These are phyloP conservation scores for Globia sparganii DNA, from an alignment of 2,888 invertebrate genomes.

Conservation along the genomic window DNA sequence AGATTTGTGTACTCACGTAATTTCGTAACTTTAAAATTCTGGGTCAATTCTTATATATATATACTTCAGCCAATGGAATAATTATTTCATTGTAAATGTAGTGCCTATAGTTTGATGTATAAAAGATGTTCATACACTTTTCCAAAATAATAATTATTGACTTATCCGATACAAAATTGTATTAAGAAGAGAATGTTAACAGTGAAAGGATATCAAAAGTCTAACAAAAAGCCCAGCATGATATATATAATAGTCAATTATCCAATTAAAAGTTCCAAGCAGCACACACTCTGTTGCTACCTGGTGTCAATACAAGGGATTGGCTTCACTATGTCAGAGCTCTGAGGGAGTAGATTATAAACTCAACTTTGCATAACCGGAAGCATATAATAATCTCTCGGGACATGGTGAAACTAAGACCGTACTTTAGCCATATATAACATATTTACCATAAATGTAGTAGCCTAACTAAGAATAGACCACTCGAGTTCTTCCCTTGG, in stretches of 20 bases:
- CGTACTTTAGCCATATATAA: constrained; percentile 41
- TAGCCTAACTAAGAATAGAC: constrained; percentile 34
- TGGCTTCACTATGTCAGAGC: constrained; percentile 30
- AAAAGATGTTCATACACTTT: not conserved
- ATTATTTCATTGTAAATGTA: not conserved
- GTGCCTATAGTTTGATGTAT: not conserved
- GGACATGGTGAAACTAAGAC: constrained; percentile 53
- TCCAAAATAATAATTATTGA: not conserved
- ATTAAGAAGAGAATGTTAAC: not conserved
- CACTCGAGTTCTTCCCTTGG: constrained; percentile 15
- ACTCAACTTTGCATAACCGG: constrained; percentile 55
- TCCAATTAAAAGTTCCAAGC: constrained; percentile 32
- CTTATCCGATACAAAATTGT: not conserved
- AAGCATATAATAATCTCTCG: constrained; percentile 48
- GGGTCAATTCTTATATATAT: not conserved
- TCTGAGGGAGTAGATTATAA: constrained; percentile 43
- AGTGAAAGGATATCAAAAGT: not conserved
- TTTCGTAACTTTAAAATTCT: not conserved
- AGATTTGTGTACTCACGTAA: not conserved
- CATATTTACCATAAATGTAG: constrained; percentile 43
- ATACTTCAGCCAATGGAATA: not conserved
- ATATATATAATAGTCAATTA: constrained; percentile 4
- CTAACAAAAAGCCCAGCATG: not conserved
- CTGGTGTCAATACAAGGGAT: constrained; percentile 48
- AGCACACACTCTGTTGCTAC: not conserved